Conservation (phyloP, 2,888 invertebrate species). For the Spisula subtruncata region DNA sequence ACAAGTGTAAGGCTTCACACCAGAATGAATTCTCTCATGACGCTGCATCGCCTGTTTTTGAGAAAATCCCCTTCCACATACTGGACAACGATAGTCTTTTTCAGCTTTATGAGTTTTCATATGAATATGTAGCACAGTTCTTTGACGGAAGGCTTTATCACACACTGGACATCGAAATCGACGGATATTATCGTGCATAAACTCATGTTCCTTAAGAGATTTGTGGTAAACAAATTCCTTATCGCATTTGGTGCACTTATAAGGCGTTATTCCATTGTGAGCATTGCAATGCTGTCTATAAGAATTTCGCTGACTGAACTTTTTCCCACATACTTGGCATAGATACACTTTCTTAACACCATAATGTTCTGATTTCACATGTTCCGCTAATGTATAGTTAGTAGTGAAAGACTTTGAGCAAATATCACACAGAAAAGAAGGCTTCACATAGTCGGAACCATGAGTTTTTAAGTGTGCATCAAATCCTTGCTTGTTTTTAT, state of each 20-base stretch:
- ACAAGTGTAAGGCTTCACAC: conserved; percentile 87
- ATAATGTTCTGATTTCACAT: conserved; percentile 80
- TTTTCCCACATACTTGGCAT: conserved; percentile 83
- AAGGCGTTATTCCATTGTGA: conserved; percentile 81
- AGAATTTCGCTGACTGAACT: conserved; percentile 81
- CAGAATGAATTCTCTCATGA: conserved; percentile 88
- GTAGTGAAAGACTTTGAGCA: conserved; percentile 81
- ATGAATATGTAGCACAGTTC: conserved; percentile 87
- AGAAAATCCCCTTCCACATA: conserved; percentile 88
- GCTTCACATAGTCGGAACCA: conserved; percentile 77
- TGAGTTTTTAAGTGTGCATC: conserved; percentile 78
- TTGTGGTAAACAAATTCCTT: conserved; percentile 82
- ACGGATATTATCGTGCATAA: conserved; percentile 85
- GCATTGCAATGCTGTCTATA: conserved; percentile 82
- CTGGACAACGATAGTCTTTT: conserved; percentile 86
- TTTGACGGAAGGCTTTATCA: conserved; percentile 86
- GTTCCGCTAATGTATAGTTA: conserved; percentile 78
- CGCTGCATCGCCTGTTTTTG: conserved; percentile 88
- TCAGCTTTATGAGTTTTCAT: conserved; percentile 87
- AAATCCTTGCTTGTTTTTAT: conserved; percentile 76
- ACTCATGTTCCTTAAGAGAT: conserved; percentile 84
- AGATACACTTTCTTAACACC: conserved; percentile 79
- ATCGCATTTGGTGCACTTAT: conserved; percentile 82
- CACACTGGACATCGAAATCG: conserved; percentile 87
- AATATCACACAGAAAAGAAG: conserved; percentile 76